These are phyloP conservation scores for Macquaria australasica DNA, from an alignment of 2,113 vertebrate genomes.

Conservation along the genomic window DNA sequence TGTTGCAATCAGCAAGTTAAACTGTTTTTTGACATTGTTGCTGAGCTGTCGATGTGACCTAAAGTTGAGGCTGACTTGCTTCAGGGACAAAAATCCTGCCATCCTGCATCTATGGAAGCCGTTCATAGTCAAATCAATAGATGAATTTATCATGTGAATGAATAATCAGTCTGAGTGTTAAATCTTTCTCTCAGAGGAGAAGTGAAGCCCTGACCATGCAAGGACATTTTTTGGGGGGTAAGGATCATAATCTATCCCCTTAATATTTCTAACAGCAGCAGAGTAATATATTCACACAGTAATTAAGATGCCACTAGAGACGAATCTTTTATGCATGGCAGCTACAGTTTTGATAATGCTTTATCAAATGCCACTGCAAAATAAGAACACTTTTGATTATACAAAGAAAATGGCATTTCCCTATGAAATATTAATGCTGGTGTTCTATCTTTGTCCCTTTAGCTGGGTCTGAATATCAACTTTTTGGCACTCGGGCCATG, in stretches of 20 bases:
- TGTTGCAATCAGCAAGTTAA: conserved; percentile 17
- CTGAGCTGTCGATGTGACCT: conserved; percentile 7
- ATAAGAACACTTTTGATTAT: conserved; percentile 58
- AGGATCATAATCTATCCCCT: conserved; percentile 32
- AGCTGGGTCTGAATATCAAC: conserved; percentile 66
- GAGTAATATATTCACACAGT: conserved; percentile 32
- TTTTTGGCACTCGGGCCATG: conserved; percentile 58
- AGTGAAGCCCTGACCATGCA: conserved; percentile 38
- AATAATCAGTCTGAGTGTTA: conserved; percentile 47
- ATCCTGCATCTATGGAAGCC: conserved; percentile 6
- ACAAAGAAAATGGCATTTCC: conserved; percentile 55
- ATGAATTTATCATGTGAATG: conserved; percentile 57
- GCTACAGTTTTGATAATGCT: conserved; percentile 48
- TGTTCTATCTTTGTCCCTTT: conserved; percentile 67
- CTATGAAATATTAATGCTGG: conserved; percentile 70
- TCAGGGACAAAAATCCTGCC: neutral
- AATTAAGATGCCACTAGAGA: conserved; percentile 52
- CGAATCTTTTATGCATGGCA: conserved; percentile 34
- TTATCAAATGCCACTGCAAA: conserved; percentile 56
- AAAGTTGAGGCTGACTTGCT: neutral
- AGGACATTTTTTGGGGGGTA: conserved; percentile 31
- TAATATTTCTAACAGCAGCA: conserved; percentile 27
- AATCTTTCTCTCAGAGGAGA: conserved; percentile 30
- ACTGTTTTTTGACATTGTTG: conserved; percentile 27
- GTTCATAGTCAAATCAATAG: conserved; percentile 47